These are phyloP conservation scores for Harmothoe impar DNA, from an alignment of 2,888 invertebrate species.

Conservation along the genomic window DNA sequence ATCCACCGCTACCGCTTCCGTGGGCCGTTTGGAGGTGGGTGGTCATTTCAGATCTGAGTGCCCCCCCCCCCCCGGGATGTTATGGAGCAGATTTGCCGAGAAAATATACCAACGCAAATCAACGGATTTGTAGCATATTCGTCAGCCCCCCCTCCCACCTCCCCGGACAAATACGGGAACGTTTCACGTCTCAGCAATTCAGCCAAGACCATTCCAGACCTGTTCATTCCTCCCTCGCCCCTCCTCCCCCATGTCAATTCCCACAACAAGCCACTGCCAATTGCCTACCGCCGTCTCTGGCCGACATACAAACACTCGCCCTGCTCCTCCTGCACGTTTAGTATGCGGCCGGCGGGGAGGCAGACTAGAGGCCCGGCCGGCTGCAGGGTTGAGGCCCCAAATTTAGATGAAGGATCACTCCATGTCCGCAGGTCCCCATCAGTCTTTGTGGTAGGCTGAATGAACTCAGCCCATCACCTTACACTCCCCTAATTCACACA, in stretches of 20 bases:
- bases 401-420: conserved; percentile 46
- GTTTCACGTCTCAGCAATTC: no score
- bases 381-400: not conserved
- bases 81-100: no score
- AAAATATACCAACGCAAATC: no score
- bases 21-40: no score
- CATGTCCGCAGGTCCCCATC: not conserved
- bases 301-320: conserved; percentile 32
- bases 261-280: conserved; percentile 17
- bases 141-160: no score
- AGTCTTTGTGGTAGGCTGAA: conserved; percentile 26
- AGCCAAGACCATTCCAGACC: not conserved
- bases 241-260: not conserved
- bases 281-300: not conserved
- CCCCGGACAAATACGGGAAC: no score
- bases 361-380: no score
- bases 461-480: not conserved
- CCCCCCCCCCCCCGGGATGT: no score
- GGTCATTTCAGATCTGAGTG: no score
- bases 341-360: conserved; percentile 2
- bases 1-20: no score
- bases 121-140: no score
- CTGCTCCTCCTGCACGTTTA: not conserved
- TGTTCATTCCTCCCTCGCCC: not conserved
- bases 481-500: not conserved